Base-by-base conservation (phyloP, 2,888 invertebrate genomes). In the Byasa hedistus region DNA sequence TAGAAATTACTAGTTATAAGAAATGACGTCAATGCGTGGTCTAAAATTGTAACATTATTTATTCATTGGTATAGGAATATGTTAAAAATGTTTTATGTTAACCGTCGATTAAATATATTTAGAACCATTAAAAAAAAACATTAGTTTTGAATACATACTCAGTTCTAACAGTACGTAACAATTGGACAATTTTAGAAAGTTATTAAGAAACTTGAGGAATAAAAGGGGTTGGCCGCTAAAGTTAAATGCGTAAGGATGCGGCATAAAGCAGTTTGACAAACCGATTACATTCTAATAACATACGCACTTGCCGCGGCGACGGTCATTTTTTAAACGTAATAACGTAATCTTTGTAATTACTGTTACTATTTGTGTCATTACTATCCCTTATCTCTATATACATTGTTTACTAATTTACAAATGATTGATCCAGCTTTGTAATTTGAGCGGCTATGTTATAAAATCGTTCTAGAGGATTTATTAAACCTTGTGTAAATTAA, bases 311-410 rank as follows among this genome's bases (percentile, higher is more conserved):
- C 0, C 21, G 36, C 57, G 19, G 23, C 8, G 19, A 3, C 36
- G 57, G 57, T 10, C 22, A 64, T 64, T 57, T 52, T 63, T 58
- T 44, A 58, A 44, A 48, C 32, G 56, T 44, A 63, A 58, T 55
- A 24, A 59, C 55, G 59, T 57, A 64, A 57, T 57, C 57, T 17
- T 48, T 54, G 21, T 57, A 5, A 61, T 61, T 55, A 55, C 55
- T 19, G 24, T 61, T 55, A 55, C 55, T 61, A 61, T 61, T 55
- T 55, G 61, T 52, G 32, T 57, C 57, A 52, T 57, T 57, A 51
- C 51, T 36, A 56, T 52, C 10, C n/a, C n/a, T n/a, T n/a, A n/a
- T n/a, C n/a, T n/a, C 23, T 23, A 36, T 51, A 32, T 57, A 51
- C 12, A 17, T 63, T 27, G 44, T 23, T 56, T n/a, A 56, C 48